phyloP scores from a whole-genome alignment of 2,113 vertebrate genomes.

The Thinocorus orbignyianus region DNA sequence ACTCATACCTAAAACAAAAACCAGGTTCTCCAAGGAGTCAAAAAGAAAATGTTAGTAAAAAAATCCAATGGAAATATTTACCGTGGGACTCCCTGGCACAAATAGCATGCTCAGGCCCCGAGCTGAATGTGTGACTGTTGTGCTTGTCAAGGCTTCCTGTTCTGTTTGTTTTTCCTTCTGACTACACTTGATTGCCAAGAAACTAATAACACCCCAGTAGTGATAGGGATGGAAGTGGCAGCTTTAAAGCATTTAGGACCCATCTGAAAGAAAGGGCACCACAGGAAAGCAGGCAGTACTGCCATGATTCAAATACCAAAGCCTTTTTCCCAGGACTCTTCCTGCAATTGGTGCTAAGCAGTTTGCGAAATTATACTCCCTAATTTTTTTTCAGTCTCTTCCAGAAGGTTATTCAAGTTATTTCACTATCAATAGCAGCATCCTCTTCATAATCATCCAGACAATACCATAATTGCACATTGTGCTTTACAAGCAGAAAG shows the following conservation, averaged over 20 bases:
- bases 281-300: background rate
- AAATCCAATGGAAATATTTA: slow-evolving; percentile 21
- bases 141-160: slow-evolving; percentile 60
- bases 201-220: background rate
- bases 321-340: background rate
- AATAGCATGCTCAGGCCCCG: background rate
- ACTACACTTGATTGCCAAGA: slow-evolving; percentile 53
- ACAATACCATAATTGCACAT: background rate
- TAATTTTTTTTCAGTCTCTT: background rate
- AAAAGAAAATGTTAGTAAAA: slow-evolving; percentile 24
- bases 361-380: background rate
- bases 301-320: background rate
- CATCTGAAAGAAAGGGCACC: background rate
- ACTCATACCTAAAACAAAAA: background rate
- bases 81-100: background rate
- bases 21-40: slow-evolving; percentile 1
- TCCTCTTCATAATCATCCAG: background rate
- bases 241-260: background rate
- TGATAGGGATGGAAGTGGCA: background rate
- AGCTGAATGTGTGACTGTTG: background rate
- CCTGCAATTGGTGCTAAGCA: background rate
- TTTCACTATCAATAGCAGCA: background rate
- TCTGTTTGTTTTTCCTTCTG: slow-evolving; percentile 73
- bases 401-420: background rate
- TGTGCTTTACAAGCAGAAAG: background rate